phyloP scores from a whole-genome alignment of 2,113 vertebrate species.

The Ceyx margarethae region DNA sequence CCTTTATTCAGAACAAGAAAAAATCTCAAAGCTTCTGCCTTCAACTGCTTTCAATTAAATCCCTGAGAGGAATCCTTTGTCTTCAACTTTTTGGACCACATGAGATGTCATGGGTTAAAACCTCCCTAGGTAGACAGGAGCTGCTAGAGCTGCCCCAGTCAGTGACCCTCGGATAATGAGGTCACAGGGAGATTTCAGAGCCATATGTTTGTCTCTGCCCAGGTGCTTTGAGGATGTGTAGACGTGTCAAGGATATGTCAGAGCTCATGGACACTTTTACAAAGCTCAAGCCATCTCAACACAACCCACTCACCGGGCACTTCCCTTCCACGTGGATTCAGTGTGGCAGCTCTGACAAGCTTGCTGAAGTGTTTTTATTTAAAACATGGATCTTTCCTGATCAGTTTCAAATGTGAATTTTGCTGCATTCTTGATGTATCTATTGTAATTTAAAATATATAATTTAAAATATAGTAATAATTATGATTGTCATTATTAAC shows the following conservation, averaged over 20 bases:
- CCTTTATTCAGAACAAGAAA: neutral
- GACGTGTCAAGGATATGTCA: conserved; percentile 58
- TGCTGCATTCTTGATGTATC: neutral
- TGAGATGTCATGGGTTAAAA: conserved; percentile 53
- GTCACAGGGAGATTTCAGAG: conserved; percentile 29
- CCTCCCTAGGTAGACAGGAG: neutral
- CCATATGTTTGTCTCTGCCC: conserved; percentile 30
- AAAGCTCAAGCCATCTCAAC: neutral
- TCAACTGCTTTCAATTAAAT: conserved; percentile 45
- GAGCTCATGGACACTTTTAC: conserved; percentile 25
- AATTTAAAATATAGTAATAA: neutral
- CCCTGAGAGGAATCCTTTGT: conserved; percentile 46
- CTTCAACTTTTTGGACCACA: neutral
- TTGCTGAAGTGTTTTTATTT: neutral
- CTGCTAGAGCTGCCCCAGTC: neutral
- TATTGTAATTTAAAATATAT: neutral
- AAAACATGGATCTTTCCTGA: neutral
- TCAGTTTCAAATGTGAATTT: neutral
- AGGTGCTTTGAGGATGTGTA: conserved; percentile 63
- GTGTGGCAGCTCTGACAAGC: neutral
- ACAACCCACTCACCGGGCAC: fast-evolving
- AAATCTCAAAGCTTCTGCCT: conserved; percentile 1
- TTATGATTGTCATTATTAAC: neutral
- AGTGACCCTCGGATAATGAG: conserved; percentile 45
- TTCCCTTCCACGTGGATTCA: neutral